Base-by-base conservation (phyloP, 2,888 invertebrate genomes). In the Ophion slaviceki region DNA sequence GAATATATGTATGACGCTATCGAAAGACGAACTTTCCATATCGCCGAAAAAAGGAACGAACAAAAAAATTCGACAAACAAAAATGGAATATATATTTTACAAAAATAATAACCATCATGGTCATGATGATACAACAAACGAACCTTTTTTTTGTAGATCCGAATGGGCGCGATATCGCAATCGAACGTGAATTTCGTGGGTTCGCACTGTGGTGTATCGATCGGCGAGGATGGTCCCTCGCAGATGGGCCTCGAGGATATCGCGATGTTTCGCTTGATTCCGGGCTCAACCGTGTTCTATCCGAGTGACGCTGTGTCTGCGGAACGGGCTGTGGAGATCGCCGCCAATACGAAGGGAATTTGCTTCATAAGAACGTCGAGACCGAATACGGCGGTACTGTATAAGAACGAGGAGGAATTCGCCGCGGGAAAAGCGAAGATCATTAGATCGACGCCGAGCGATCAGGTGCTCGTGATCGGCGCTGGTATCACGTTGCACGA, bases 231-330 rank as follows among this genome's bases (percentile, higher is more conserved):
- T 95, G 99, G 99, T 0, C 99, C 99, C 24, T 98, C 98, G 81
- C 99, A 99, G 95, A 99, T 99, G 99, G 99, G 98, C 5, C 95
- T 99, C n/a, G 99, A 99, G 95, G 99, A 99, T 94, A 94, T 99
- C 83, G 98, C 99, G 0, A 96, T 99, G 95, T 99, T 99, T 96
- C 96, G 99, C 64, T 94, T 97, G 5, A 96, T 99, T 88, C 98
- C 99, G 78, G 97, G 97, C 84, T 95, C 96, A 87, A 97, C 96
- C 1, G 95, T 97, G 8, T 97, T 97, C 94, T 97, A 97, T 91
- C 97, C 97, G 70, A 95, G 95, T 61, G 99, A 99, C 94, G 99
- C 99, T 0, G 99, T 99, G 10, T 97, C 98, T 61, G 96, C 97
- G 45, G 99, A 99, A 94, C 96, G 99, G 81, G 98, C 99, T 1